Evolutionary conservation across 2,888 invertebrate genomes (phyloP), one percentile per base, ranked within the genome.

Genomic region (Eumerus sabulonum): DNA sequence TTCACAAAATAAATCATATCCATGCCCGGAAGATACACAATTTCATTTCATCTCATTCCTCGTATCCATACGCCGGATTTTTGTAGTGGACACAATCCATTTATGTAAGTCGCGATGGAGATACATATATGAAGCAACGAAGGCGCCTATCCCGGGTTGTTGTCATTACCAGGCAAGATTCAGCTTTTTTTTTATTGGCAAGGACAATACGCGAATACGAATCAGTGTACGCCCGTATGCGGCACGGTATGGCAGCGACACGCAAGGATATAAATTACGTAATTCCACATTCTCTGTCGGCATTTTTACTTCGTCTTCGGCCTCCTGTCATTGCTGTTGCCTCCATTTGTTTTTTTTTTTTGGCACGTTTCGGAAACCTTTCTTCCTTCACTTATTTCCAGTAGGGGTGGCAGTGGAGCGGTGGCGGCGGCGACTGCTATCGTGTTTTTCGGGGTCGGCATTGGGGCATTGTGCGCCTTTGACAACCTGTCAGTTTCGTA

Each of bases 401-500:
- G 40, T 44, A 2, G 40, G n/a, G n/a, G 40, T 40, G n/a, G 27
- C 27, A 7, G 27, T n/a, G n/a, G n/a, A n/a, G n/a, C n/a, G n/a
- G n/a, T n/a, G n/a, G n/a, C n/a, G n/a, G n/a, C n/a, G n/a, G n/a
- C n/a, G n/a, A n/a, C n/a, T n/a, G n/a, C n/a, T n/a, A n/a, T n/a
- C n/a, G n/a, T n/a, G n/a, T n/a, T n/a, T n/a, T n/a, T n/a, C n/a
- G 27, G 16, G 47, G 66, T 47, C 11, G 16, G 36, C 11, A 18
- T 54, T n/a, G 66, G 50, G 40, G 40, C 72, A 72, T 70, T 70
- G 62, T 56, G 62, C 48, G 56, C 64, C 74, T 79, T 74, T 79
- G 79, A 79, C 79, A 79, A 74, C 67, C 77, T 79, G 79, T 79
- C 79, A 68, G 74, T 73, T 79, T 68, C 68, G 79, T 74, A 74